phyloP scores from a whole-genome alignment of 2,113 vertebrate genomes.

The Phalacrocorax pelagicus region DNA sequence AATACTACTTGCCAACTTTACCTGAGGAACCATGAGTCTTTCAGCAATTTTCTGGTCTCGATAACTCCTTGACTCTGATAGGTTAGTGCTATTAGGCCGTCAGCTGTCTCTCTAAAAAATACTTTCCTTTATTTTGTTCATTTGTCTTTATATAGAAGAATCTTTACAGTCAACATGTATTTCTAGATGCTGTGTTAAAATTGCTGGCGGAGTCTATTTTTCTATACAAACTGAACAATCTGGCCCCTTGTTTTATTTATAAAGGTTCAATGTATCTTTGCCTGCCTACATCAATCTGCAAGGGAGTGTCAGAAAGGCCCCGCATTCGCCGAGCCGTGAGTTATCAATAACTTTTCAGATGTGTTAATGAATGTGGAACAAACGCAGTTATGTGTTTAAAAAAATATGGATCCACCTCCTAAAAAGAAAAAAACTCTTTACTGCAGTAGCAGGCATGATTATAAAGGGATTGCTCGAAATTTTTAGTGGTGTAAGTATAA shows the following conservation, averaged over 20 bases:
- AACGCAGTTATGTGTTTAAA: constrained; percentile 78
- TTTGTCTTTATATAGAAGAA: constrained; percentile 75
- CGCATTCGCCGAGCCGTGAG: constrained; percentile 88
- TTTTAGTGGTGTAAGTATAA: constrained; percentile 48
- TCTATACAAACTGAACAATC: constrained; percentile 89
- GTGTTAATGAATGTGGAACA: constrained; percentile 87
- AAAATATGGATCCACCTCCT: constrained; percentile 45
- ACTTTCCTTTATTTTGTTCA: constrained; percentile 68
- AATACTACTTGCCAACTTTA: neutral
- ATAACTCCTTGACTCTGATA: constrained; percentile 3
- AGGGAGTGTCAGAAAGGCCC: constrained; percentile 89
- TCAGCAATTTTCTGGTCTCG: neutral
- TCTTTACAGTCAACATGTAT: constrained; percentile 79
- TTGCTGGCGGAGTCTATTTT: constrained; percentile 83
- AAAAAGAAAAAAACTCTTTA: constrained; percentile 25
- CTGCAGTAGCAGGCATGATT: constrained; percentile 77
- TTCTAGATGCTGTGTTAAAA: constrained; percentile 85
- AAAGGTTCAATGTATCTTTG: constrained; percentile 91
- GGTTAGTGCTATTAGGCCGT: constrained; percentile 20
- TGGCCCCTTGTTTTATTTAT: constrained; percentile 91
- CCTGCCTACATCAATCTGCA: constrained; percentile 88
- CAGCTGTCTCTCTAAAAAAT: neutral
- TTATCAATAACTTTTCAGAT: constrained; percentile 88
- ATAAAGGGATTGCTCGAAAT: constrained; percentile 66
- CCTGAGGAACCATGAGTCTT: neutral